Base-by-base conservation (phyloP, 2,888 invertebrate species). In the Diaprepes abbreviatus region DNA sequence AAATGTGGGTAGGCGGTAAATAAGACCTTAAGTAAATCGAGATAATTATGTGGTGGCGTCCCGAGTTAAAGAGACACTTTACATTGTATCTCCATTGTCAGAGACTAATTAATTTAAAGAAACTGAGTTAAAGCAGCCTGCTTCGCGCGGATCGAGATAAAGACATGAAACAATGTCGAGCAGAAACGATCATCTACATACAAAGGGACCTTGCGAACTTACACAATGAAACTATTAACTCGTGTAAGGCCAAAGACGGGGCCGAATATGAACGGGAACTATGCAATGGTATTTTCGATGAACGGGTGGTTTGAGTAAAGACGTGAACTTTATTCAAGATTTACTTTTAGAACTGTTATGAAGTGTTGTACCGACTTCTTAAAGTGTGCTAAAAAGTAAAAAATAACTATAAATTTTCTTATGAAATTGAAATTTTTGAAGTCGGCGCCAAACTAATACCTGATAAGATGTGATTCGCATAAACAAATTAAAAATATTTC, bases 151-250 rank as follows among this genome's bases (percentile, higher is more conserved):
- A 43, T 40, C 21, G 52, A 40, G 33, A 50, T 58, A 64, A 45
- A 43, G 60, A 60, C 52, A 38, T 36, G 62, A 62, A 55, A 63
- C 63, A 63, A 68, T 50, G 68, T 58, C 33, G 40, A n/a, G 54
- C 50, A 68, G 63, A 68, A 68, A 63, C 68, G 68, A 68, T 68
- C 68, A 63, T 68, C 68, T 68, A 50, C 63, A 63, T 68, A 68
- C 68, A 68, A 68, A 68, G 67, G 21, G 60, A 33, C 59, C 28
- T 17, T 31, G 59, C 21, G 57, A 50, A 12, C 43, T 35, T 35
- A 28, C 68, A 68, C 67, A 68, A 68, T 68, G 67, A 68, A 68
- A 62, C 67, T 62, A 68, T 68, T 68, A 68, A 60, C 28, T 36
- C 21, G 40, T 57, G n/a, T 59, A 57, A 57, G 57, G 24, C 38